These are phyloP conservation scores for Aricia artaxerxes DNA, from an alignment of 2,888 invertebrate genomes.

Conservation along the genomic window DNA sequence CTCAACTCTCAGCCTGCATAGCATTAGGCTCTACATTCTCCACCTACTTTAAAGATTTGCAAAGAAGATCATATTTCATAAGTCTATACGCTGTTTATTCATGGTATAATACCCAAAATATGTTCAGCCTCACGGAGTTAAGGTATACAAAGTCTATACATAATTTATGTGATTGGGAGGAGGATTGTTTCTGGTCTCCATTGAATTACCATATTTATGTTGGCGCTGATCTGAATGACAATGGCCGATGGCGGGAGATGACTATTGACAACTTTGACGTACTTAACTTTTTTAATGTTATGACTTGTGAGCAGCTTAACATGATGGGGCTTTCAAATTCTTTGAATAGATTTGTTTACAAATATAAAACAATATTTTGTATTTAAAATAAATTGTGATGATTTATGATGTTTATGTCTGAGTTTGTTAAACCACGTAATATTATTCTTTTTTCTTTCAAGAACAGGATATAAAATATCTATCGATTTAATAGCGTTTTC, in stretches of 20 bases:
- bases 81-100: not conserved
- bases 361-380: too few species aligned
- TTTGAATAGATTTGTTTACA: too few species aligned
- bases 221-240: slow-evolving; percentile 13
- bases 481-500: too few species aligned
- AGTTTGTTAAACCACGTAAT: too few species aligned
- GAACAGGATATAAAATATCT: too few species aligned
- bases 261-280: not conserved
- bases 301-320: not conserved
- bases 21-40: too few species aligned
- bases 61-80: not conserved
- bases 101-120: not conserved
- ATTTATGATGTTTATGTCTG: too few species aligned
- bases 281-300: not conserved
- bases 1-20: too few species aligned
- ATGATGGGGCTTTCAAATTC: not conserved
- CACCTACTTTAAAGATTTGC: not conserved
- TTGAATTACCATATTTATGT: slow-evolving; percentile 20
- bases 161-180: slow-evolving; percentile 9
- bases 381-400: too few species aligned
- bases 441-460: too few species aligned
- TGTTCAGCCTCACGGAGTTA: not conserved
- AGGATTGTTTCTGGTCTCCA: slow-evolving; percentile 23
- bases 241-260: slow-evolving; percentile 33
- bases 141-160: slow-evolving; percentile 17